phyloP scores from a whole-genome alignment of 2,888 invertebrate species.

The Gymnocheta viridis region DNA sequence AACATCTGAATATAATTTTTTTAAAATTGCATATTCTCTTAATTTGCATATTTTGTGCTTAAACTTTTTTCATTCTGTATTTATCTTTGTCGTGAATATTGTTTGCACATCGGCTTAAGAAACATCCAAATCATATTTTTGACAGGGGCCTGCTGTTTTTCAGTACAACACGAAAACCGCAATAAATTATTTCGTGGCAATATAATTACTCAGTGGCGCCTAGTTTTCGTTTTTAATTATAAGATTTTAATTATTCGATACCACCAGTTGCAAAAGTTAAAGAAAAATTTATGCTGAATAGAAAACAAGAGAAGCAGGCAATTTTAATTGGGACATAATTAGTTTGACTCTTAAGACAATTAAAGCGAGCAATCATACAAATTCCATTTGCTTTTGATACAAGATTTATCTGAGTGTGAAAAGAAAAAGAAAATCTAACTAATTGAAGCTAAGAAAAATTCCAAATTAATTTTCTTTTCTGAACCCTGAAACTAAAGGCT shows the following conservation, averaged over 20 bases:
- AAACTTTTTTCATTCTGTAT: background rate
- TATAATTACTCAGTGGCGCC: conserved; percentile 61
- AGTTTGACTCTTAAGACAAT: background rate
- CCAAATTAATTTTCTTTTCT: too few species aligned
- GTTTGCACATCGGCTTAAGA: conserved; percentile 23
- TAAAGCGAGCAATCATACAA: background rate
- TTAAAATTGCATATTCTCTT: background rate
- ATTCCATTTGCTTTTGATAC: too few species aligned
- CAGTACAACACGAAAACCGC: conserved; percentile 40
- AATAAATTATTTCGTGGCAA: conserved; percentile 47
- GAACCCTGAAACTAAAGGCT: too few species aligned
- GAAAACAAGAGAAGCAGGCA: background rate
- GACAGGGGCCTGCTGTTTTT: conserved; percentile 61
- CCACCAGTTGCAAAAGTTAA: conserved; percentile 28
- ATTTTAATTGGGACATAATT: conserved; percentile 12
- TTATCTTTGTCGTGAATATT: conserved; percentile 40
- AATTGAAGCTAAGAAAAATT: too few species aligned
- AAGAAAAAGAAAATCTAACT: too few species aligned
- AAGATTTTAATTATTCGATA: too few species aligned
- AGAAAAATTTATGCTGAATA: background rate
- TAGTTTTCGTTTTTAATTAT: conserved; percentile 51
- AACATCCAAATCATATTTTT: conserved; percentile 46
- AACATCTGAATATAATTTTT: background rate
- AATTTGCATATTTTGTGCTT: conserved; percentile 31
- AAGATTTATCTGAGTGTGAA: too few species aligned